Percentiles rank a stretch among this genome's conserved stretches.
phyloP scores from a whole-genome alignment of 1,140 invertebrate species.

The Tetraneura akinire region DNA sequence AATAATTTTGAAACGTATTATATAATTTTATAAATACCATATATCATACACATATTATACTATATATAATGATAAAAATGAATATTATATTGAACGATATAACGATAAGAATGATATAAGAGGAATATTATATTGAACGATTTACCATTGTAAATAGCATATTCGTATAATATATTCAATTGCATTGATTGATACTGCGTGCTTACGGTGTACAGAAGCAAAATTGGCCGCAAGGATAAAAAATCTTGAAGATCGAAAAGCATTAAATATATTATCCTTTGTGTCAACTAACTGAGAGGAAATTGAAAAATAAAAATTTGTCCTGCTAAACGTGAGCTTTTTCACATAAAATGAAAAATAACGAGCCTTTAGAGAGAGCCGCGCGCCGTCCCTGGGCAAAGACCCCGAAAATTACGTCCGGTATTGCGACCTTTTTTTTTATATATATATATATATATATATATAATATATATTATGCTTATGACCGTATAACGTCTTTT shows the following conservation, averaged over 20 bases:
- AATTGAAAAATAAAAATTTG: conserved; percentile 46
- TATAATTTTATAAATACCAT: no score
- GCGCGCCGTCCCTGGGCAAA: background rate
- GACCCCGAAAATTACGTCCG: conserved; percentile 49
- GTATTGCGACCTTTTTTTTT: conserved; percentile 37
- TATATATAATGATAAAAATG: no score
- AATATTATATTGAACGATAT: no score
- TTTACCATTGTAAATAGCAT: no score
- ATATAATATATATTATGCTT: background rate
- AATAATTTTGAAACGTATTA: no score
- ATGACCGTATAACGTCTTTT: conserved; percentile 35
- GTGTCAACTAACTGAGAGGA: conserved; percentile 36
- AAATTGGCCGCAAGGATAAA: background rate
- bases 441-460: background rate
- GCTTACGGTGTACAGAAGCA: background rate
- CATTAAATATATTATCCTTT: conserved; percentile 28
- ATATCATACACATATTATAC: no score
- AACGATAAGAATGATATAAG: no score
- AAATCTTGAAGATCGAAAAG: conserved; percentile 24
- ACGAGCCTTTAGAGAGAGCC: conserved; percentile 26
- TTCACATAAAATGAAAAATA: conserved; percentile 46
- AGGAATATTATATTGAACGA: no score
- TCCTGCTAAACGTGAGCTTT: conserved; percentile 29
- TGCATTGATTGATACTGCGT: background rate
- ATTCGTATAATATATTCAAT: background rate